phyloP scores from a whole-genome alignment of 2,797 vertebrate species.

The Rhabdomys pumilio region DNA sequence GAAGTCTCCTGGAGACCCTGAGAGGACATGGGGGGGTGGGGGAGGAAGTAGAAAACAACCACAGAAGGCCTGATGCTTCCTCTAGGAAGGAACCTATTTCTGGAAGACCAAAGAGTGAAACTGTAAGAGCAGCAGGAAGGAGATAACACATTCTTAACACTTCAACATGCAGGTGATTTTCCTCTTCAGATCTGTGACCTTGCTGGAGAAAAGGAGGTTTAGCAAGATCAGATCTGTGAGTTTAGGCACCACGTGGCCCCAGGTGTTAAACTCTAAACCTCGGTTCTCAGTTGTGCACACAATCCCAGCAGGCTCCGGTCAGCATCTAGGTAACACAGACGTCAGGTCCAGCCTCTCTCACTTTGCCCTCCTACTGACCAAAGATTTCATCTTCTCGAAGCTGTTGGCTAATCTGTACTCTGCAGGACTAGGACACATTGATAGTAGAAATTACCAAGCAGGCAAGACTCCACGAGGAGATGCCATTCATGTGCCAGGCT shows the following conservation, averaged over 20 bases:
- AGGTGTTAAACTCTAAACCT: background rate
- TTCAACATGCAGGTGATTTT: background rate
- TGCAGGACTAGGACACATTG: background rate
- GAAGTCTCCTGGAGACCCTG: background rate
- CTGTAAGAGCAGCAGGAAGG: background rate
- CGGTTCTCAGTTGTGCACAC: background rate
- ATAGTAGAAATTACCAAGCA: background rate
- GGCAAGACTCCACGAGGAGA: accelerated
- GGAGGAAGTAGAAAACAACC: background rate
- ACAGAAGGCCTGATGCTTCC: background rate
- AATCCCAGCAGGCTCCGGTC: background rate
- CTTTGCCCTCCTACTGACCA: background rate
- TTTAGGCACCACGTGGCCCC: background rate
- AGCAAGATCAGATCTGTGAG: background rate
- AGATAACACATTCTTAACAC: background rate
- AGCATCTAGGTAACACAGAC: background rate
- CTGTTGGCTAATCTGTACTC: background rate
- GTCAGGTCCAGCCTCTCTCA: background rate
- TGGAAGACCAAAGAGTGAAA: background rate
- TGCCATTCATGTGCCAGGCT: background rate
- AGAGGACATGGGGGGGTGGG: background rate
- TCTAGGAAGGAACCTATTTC: background rate
- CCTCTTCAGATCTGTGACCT: background rate
- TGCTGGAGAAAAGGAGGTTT: background rate
- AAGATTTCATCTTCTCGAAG: background rate